phyloP scores from a whole-genome alignment of 2,888 invertebrate genomes.

The Diadromus collaris region DNA sequence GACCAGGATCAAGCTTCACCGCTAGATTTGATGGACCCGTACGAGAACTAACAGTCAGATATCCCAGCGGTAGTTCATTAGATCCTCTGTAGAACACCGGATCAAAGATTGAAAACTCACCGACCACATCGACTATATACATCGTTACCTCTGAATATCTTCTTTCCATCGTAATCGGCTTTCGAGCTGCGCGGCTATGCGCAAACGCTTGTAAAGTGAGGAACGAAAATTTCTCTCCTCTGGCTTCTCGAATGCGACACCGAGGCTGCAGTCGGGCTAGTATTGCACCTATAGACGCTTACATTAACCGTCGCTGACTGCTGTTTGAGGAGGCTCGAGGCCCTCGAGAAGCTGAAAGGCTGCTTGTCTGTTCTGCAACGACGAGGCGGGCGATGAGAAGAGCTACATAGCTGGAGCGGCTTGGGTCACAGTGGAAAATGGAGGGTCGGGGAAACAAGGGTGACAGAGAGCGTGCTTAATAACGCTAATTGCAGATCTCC shows the following conservation, averaged over 20 bases:
- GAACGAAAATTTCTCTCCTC: background rate
- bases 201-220: conserved; percentile 5
- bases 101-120: conserved; percentile 1
- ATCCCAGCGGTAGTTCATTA: background rate
- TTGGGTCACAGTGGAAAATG: background rate
- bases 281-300: background rate
- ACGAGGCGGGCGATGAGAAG: background rate
- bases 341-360: conserved; percentile 25
- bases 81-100: background rate
- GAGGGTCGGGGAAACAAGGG: conserved; percentile 45
- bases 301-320: conserved; percentile 1
- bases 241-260: background rate
- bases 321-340: conserved; percentile 20
- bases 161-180: background rate
- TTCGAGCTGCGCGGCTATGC: background rate
- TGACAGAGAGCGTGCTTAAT: conserved; percentile 65
- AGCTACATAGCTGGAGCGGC: conserved; percentile 5
- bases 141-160: background rate
- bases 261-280: conserved; percentile 11
- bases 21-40: conserved; percentile 23
- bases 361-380: conserved; percentile 15
- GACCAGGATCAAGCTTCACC: background rate
- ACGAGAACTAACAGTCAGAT: background rate
- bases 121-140: background rate
- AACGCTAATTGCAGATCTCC: conserved; percentile 67